phyloP scores from a whole-genome alignment of 2,113 vertebrate species.

The Tragelaphus buxtoni region DNA sequence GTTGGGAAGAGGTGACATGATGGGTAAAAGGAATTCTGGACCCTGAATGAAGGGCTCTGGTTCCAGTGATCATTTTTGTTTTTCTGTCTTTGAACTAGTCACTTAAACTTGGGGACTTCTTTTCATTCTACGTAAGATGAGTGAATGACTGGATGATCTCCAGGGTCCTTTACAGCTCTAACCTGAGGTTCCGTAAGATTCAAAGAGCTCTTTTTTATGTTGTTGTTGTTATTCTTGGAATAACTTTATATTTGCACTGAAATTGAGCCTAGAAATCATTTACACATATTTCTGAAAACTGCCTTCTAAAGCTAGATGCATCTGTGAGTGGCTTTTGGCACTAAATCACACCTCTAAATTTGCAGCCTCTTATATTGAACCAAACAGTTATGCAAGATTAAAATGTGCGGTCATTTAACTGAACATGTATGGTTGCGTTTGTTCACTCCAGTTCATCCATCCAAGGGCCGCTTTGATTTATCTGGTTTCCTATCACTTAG shows the following conservation, averaged over 20 bases:
- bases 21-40: not conserved
- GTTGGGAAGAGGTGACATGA: not conserved
- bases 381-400: not conserved
- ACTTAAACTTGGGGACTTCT: not conserved
- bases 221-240: not conserved
- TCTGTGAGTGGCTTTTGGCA: not conserved
- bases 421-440: not conserved
- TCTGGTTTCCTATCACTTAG: not conserved
- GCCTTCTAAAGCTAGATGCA: not conserved
- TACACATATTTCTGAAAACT: constrained; percentile 22
- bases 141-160: not conserved
- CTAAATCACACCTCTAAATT: constrained; percentile 6
- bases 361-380: not conserved
- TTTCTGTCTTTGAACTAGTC: not conserved
- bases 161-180: not conserved
- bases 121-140: not conserved
- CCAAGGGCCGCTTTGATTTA: not conserved
- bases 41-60: not conserved
- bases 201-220: not conserved
- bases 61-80: not conserved
- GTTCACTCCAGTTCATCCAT: not conserved
- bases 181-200: not conserved
- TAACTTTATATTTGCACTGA: constrained; percentile 8
- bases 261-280: constrained; percentile 31
- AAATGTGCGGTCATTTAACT: not conserved